These are phyloP conservation scores for Lontra canadensis DNA, from an alignment of 2,113 vertebrate genomes.

Conservation along the genomic window DNA sequence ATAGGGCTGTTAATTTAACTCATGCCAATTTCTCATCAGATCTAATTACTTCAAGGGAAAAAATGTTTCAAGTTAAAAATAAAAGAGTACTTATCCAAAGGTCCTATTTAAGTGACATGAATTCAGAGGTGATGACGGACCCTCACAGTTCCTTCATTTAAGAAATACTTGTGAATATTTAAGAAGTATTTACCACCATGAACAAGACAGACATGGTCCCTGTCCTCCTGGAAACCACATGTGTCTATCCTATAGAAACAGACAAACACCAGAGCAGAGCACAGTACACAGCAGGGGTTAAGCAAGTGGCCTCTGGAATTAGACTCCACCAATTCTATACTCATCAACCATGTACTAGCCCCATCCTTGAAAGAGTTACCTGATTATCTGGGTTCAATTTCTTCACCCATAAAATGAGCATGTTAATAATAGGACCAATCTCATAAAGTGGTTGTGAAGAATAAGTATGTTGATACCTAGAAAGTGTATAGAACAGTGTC, in stretches of 20 bases:
- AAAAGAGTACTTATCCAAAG: conserved; percentile 5
- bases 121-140: neutral
- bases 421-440: neutral
- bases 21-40: conserved; percentile 31
- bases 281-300: neutral
- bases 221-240: neutral
- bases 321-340: neutral
- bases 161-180: neutral
- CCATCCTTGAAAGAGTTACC: neutral
- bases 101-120: neutral
- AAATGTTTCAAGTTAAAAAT: conserved; percentile 28
- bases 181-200: neutral
- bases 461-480: neutral
- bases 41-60: conserved; percentile 16
- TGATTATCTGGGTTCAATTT: neutral
- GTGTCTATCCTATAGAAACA: neutral
- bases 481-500: neutral
- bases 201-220: neutral
- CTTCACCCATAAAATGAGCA: neutral
- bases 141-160: neutral
- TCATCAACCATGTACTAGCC: neutral
- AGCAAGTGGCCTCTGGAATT: neutral
- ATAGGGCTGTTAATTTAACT: neutral
- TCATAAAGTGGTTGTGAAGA: neutral
- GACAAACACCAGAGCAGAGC: neutral